Percentiles rank a stretch among this genome's conserved stretches.
Conservation (phyloP, 2,113 vertebrate species). For the Cyrtonyx montezumae region DNA sequence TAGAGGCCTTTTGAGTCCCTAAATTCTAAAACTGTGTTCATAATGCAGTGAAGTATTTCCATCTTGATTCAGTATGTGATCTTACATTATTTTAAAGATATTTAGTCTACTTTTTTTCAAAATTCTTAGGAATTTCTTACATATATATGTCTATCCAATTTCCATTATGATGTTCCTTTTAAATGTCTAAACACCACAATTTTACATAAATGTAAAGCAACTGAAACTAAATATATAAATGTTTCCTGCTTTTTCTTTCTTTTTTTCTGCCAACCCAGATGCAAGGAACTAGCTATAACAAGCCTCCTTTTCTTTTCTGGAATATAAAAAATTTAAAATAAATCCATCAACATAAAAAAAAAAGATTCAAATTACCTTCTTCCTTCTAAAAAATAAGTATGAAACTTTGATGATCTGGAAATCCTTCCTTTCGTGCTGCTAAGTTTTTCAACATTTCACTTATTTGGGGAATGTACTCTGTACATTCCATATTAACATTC, state of each 20-base stretch:
- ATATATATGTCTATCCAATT: neutral
- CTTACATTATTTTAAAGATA: neutral
- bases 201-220: neutral
- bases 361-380: neutral
- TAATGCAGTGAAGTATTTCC: neutral
- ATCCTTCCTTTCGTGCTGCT: neutral
- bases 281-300: neutral
- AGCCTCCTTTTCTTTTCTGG: neutral
- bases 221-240: neutral
- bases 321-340: neutral
- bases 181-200: neutral
- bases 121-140: neutral
- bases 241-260: neutral
- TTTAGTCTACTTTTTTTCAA: neutral
- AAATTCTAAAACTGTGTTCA: neutral
- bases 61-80: neutral
- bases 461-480: neutral
- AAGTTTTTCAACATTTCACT: neutral
- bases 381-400: neutral
- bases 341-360: neutral
- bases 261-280: neutral
- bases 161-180: neutral
- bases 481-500: neutral
- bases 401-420: neutral
- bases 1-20: neutral